Base-by-base conservation (phyloP, 1,140 invertebrate species). In the Drosophila albomicans region DNA sequence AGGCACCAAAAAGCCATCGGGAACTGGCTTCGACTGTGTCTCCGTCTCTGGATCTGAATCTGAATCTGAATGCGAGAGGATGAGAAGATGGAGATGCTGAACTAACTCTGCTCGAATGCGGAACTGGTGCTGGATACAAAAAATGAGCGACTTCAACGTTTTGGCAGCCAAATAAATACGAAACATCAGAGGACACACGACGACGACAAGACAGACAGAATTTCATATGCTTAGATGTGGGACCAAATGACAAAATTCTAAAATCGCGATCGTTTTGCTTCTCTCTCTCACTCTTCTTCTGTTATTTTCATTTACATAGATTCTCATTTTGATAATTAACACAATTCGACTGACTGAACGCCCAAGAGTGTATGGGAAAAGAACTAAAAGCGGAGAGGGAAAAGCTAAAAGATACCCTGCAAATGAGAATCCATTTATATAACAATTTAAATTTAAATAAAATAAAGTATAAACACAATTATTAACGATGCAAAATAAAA, bases 121-220 rank as follows among this genome's bases (percentile, higher is more conserved):
- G 84, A 87, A 88, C 84, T 88, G 73, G 59, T 73, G 59, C 73
- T 69, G 74, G 58, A 81, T 41, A 81, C 35, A 38, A 38, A 79
- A 86, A 82, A 87, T 87, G 84, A 61, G 76, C 54, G 54, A 79
- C 84, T 87, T 80, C 77, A 88, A 28, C 76, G 62, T 75, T 84
- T 87, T 75, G 77, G 85, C 84, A 87, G 69, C 57, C 80, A 88
- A 88, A 87, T 87, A 88, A 88, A 75, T 69, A 71, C 49, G 57
- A 61, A 68, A 71, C 72, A 79, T 66, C 81, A 72, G 58, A 58
- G 45, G 43, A 76, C 52, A 62, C 62, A 61, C 48, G 63, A 43
- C 30, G 30, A 8, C 5, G 30, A 32, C 1, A 0, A 32, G 30
- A 32, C 30, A 38, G 35, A 38, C 48, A 51, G 63, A 43, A 66